These are phyloP conservation scores for Quadriops clusia DNA, from an alignment of 2,888 invertebrate genomes.

Conservation along the genomic window DNA sequence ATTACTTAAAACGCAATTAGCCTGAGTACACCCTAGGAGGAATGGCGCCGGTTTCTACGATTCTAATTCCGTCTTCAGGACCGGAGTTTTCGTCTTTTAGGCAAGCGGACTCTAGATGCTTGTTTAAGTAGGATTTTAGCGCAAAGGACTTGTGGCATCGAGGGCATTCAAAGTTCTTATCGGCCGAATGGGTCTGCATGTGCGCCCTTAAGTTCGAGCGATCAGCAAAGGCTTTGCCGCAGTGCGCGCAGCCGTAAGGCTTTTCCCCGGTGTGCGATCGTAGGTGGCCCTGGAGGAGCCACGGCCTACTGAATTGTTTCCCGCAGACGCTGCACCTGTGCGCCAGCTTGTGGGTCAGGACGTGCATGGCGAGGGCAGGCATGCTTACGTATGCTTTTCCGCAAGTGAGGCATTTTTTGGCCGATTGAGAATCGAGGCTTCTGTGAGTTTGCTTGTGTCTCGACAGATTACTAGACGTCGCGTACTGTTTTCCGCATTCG, in stretches of 20 bases:
- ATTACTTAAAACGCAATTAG: too few relatives aligned
- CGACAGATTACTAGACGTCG: constrained; percentile 79
- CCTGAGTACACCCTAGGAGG: too few relatives aligned
- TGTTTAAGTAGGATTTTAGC: constrained; percentile 87
- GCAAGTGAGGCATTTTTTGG: constrained; percentile 89
- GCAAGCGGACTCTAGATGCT: constrained; percentile 87
- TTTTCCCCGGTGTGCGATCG: constrained; percentile 89
- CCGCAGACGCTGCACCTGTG: constrained; percentile 89
- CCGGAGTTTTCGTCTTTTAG: constrained; percentile 21
- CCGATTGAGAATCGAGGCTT: constrained; percentile 83
- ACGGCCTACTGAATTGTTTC: constrained; percentile 91
- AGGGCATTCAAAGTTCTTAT: constrained; percentile 80
- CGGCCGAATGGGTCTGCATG: constrained; percentile 86
- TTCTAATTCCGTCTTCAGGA: constrained; percentile 4
- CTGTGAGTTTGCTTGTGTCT: constrained; percentile 86
- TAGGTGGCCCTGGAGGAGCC: constrained; percentile 79
- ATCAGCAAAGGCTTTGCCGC: constrained; percentile 91
- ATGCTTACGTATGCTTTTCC: constrained; percentile 94
- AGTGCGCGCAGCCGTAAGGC: constrained; percentile 88
- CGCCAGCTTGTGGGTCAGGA: constrained; percentile 80
- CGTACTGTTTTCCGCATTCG: constrained; percentile 85
- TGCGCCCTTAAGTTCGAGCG: constrained; percentile 86
- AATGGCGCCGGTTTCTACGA: too few relatives aligned
- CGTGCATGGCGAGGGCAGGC: constrained; percentile 92
- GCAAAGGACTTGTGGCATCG: constrained; percentile 86